These are phyloP conservation scores for Halcyon malimbica DNA, from an alignment of 2,113 vertebrate species.

Conservation along the genomic window DNA sequence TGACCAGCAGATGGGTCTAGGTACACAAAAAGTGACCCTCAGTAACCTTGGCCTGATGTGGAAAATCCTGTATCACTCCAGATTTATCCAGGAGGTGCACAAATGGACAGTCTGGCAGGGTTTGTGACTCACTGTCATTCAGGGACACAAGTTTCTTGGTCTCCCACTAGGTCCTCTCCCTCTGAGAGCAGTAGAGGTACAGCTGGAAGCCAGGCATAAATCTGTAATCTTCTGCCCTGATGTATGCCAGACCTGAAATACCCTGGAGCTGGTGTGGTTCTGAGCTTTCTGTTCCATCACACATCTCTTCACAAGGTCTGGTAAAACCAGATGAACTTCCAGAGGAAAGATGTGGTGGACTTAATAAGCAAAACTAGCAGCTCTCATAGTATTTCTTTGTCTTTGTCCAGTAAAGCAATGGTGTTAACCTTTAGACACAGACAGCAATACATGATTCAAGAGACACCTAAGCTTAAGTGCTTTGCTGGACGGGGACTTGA, in stretches of 20 bases:
- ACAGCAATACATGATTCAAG: not conserved
- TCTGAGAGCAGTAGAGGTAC: not conserved
- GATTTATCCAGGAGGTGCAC: not conserved
- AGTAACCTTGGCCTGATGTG: not conserved
- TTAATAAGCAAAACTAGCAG: not conserved
- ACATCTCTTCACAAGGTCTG: not conserved
- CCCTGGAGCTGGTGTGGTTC: not conserved
- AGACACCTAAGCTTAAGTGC: not conserved
- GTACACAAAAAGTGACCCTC: not conserved
- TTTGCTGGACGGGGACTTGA: not conserved
- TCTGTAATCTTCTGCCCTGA: not conserved
- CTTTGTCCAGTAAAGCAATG: not conserved
- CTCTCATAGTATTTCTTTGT: not conserved
- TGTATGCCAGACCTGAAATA: not conserved
- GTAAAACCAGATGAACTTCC: not conserved
- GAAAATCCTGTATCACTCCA: not conserved
- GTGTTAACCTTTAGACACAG: not conserved
- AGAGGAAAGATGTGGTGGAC: not conserved
- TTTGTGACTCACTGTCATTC: not conserved
- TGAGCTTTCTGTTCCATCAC: not conserved
- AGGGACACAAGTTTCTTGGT: not conserved
- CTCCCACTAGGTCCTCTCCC: not conserved
- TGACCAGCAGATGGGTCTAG: not conserved
- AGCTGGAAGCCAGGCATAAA: not conserved
- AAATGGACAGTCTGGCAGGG: not conserved